Evolutionary conservation across 2,113 vertebrate species (phyloP).

Genomic region (Columba janthina): DNA sequence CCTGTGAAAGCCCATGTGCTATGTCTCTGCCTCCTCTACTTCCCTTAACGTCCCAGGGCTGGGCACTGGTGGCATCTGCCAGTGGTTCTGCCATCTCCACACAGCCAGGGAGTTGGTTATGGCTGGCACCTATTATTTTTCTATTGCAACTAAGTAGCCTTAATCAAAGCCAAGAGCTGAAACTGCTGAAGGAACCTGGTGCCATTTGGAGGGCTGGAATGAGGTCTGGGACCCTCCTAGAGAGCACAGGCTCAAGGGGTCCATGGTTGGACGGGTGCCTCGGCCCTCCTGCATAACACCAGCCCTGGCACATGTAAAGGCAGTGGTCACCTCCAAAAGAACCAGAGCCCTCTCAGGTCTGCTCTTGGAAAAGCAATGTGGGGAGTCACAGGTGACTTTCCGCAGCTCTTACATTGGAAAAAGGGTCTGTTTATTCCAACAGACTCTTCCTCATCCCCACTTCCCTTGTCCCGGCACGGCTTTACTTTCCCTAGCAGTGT

Average conservation of each 20-base stretch:
- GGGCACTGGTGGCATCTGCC: constrained; percentile 9
- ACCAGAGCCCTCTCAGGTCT: not conserved
- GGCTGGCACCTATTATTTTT: constrained; percentile 14
- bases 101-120: not conserved
- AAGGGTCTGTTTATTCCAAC: constrained; percentile 14
- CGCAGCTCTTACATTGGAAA: not conserved
- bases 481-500: constrained; percentile 47
- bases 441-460: constrained; percentile 4
- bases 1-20: not conserved
- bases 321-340: constrained; percentile 22
- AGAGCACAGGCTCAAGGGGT: not conserved
- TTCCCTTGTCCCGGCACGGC: not conserved
- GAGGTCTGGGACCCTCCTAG: not conserved
- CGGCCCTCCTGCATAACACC: not conserved
- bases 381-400: not conserved
- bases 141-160: constrained; percentile 70
- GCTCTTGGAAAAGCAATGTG: constrained; percentile 19
- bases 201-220: not conserved
- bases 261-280: not conserved
- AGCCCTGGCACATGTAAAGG: not conserved
- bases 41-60: accelerated
- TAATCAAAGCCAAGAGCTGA: constrained; percentile 61
- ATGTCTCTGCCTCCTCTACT: not conserved
- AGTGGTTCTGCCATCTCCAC: not conserved
- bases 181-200: constrained; percentile 1